Evolutionary conservation across 2,113 vertebrate genomes (phyloP), one percentile per base, ranked within the genome.

Genomic region (Bos taurus): DNA sequence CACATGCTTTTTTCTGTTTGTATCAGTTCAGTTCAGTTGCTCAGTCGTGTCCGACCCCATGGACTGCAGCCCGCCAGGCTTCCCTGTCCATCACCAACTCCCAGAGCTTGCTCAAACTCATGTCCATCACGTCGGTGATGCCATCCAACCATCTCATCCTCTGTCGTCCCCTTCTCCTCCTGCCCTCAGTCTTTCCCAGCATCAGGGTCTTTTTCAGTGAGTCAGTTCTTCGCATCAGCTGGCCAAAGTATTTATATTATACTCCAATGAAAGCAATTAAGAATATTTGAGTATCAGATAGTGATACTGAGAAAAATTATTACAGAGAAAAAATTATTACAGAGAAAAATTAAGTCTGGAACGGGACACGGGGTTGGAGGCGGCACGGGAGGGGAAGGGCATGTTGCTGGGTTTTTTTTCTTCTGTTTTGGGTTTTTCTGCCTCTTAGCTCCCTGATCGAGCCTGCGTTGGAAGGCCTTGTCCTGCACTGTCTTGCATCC

Each of bases 111-210:
- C 67, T 71, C 67, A 36, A 23, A 23, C 19, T 71, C n/a, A 36
- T 12, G 67, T 11, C n/a, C 19, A 6, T 71, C 0, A 1, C 0
- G 0, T 36, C 1, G 1, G 67, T 71, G 67, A 71, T 36, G 67
- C 67, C n/a, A 71, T 40, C 67, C 67, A 23, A 6, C 67, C 67
- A 6, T 71, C n/a, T 71, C 67, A 12, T 71, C n/a, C 67, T 71
- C n/a, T 71, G 9, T 71, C 5, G 0, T 40, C 67, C 4, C 67
- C 67, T 12, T 71, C n/a, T 71, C n/a, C 64, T 36, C n/a, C 67
- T 40, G 40, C n/a, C 67, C 19, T 23, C n/a, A 21, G 19, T 36
- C 64, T 71, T 71, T 71, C n/a, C n/a, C 5, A 71, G 64, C 64
- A 11, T 71, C 64, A 71, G n/a, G 9, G n/a, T 71, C 64, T 71